A percentile compares a stretch with the other conserved stretches of the same genome.
Conservation (phyloP, 2,113 vertebrate genomes). For the Mugil cephalus region DNA sequence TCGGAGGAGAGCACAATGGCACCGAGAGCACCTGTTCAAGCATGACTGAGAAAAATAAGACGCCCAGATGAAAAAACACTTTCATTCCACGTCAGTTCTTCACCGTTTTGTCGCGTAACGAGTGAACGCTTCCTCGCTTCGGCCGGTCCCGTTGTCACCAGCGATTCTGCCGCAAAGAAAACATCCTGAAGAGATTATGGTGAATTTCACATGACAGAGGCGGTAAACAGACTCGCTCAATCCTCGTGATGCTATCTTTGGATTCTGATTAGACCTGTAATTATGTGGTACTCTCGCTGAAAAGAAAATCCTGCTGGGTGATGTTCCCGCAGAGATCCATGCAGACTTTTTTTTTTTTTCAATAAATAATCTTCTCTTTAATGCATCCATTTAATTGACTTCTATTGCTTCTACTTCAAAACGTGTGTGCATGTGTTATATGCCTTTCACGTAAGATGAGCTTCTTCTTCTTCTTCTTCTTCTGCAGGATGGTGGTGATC, state of each 20-base stretch:
- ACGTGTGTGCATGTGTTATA: too few relatives aligned
- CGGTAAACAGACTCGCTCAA: slow-evolving; percentile 1
- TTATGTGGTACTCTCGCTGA: slow-evolving; percentile 49
- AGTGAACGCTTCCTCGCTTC: not conserved
- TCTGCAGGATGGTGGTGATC: not conserved
- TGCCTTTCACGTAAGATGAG: too few relatives aligned
- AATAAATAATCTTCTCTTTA: not conserved
- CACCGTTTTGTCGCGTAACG: not conserved
- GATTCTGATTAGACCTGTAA: slow-evolving; percentile 65
- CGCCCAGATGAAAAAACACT: not conserved
- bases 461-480: too few relatives aligned
- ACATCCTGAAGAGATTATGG: slow-evolving; percentile 15
- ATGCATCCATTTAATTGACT: not conserved
- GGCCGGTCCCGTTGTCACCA: not conserved
- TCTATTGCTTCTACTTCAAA: too few relatives aligned
- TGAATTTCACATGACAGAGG: slow-evolving; percentile 13
- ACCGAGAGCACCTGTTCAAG: slow-evolving; percentile 10
- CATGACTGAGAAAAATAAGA: slow-evolving; percentile 20
- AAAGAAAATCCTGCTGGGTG: slow-evolving; percentile 36
- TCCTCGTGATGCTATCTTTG: slow-evolving; percentile 53
- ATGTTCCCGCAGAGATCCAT: slow-evolving; percentile 22
- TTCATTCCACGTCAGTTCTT: not conserved
- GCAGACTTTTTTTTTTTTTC: not conserved
- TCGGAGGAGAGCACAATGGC: too few relatives aligned
- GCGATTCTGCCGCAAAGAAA: slow-evolving; percentile 6